Percentiles rank a stretch among this genome's conserved stretches.
Evolutionary conservation across 2,113 vertebrate species (phyloP).

Genomic region (Solea senegalensis): DNA sequence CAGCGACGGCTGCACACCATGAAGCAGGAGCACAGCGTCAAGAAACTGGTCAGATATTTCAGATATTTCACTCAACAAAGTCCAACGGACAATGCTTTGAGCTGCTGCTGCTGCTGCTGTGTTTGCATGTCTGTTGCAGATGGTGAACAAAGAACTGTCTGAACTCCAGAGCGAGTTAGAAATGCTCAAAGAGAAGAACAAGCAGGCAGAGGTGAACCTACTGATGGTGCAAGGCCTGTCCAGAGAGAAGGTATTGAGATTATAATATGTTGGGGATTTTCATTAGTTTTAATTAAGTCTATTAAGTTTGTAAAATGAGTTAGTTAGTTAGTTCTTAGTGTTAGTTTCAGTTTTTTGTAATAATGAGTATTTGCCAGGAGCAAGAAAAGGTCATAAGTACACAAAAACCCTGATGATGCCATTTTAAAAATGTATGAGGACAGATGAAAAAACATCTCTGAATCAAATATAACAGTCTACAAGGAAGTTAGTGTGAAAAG

Average conservation of each 20-base stretch:
- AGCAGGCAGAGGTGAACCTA: conserved; percentile 69
- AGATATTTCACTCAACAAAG: background rate
- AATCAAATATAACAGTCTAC: too few relatives aligned
- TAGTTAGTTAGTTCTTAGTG: too few relatives aligned
- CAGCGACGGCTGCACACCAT: conserved; percentile 68
- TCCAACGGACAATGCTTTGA: background rate
- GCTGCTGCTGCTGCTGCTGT: background rate
- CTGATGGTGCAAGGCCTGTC: conserved; percentile 64
- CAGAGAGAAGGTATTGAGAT: conserved; percentile 70
- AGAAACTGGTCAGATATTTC: conserved; percentile 65
- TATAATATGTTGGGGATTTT: too few relatives aligned
- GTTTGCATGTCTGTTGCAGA: conserved; percentile 53
- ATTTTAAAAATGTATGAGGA: too few relatives aligned
- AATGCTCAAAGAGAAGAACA: conserved; percentile 65
- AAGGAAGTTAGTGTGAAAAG: too few relatives aligned
- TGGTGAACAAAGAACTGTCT: conserved; percentile 75
- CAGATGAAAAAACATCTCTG: too few relatives aligned
- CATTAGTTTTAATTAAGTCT: too few relatives aligned
- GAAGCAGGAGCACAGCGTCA: conserved; percentile 72
- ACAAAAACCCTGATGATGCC: too few relatives aligned
- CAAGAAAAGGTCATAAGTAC: too few relatives aligned
- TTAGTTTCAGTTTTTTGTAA: too few relatives aligned
- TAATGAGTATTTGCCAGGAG: too few relatives aligned
- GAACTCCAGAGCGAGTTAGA: conserved; percentile 77
- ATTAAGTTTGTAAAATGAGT: too few relatives aligned